Base-by-base conservation (phyloP, 2,888 invertebrate genomes). In the Agrilus mali region DNA sequence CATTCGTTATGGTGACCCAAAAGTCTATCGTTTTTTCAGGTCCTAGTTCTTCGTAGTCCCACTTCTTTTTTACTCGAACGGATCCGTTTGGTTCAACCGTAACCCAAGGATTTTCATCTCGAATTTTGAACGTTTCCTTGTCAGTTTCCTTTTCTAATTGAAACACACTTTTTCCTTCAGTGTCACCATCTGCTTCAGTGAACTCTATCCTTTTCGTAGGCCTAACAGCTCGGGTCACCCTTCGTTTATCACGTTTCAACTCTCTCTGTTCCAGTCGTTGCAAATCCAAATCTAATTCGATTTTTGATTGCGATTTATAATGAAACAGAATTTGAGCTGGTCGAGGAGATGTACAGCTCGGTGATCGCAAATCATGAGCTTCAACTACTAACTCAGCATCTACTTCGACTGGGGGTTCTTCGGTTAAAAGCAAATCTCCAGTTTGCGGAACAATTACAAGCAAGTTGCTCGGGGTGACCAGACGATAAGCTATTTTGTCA, bases 11-110 rank as follows among this genome's bases (percentile, higher is more conserved):
- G 43, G 88, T 89, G 42, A 93, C 92, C 92, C 92, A 93, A 67
- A 93, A 93, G 68, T 93, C 92, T 60, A 93, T 92, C 12, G 89
- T 92, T 66, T 93, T 93, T 70, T 93, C 92, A 2, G 89, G 88
- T 20, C 92, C 92, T 38, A 93, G 69, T 61, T 92, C 92, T 63
- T 93, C 93, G 67, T 89, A 93, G 75, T 93, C 92, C 93, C 93
- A 93, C 79, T 90, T 90, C 79, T 90, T 88, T 70, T 89, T 90
- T 51, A 93, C 92, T 60, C 86, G 80, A 59, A 93, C 90, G 44
- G 88, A 86, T 55, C 93, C 93, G 69, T 87, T 89, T 37, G 86
- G 80, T 66, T 88, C 90, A 42, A 93, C 90, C 37, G 86, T 87
- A 44, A 93, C 90, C 92, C 93, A 93, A 52, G 86, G 84, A 72